Base-by-base conservation (phyloP, 2,797 vertebrate species). In the Sarcophilus harrisii region DNA sequence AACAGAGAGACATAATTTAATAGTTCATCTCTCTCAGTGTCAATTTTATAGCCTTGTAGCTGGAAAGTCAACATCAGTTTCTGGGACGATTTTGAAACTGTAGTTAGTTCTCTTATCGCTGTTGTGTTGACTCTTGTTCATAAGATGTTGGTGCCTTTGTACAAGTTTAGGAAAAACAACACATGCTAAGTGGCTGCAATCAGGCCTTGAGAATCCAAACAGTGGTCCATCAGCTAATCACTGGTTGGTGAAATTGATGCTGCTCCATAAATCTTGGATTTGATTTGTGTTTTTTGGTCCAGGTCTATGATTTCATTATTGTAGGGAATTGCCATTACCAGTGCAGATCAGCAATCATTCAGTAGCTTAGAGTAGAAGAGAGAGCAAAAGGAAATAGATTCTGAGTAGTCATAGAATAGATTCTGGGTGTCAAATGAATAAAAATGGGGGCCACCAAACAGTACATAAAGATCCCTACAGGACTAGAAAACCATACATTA, bases 61-160 rank as follows among this genome's bases (percentile, higher is more conserved):
- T 81, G n/a, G 73, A 81, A 90, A 95, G 91, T 93, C 95, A 95
- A 97, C 94, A 95, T 96, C 93, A 38, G 38, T 81, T 94, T 96
- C 59, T 52, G 91, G 49, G n/a, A 73, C 92, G 32, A 32, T 95
- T 95, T 97, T 96, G 96, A 95, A 87, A 45, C 32, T 38, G 32
- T 90, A 0, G 0, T 96, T 94, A 10, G 57, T 90, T 92, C 94
- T 12, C 3, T 93, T 95, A 93, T 27, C 96, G 97, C 89, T 32
- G 0, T 95, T 93, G 94, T 96, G 93, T 94, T 96, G 92, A 96
- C 92, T 59, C 94, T 95, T 55, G 93, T 95, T 97, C 93, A 59
- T 94, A 96, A 97, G 95, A 90, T 18, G 0, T 45, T 27, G 18
- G 27, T 45, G 21, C 49, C n/a, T 13, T 94, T 94, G 38, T 95